These are phyloP conservation scores for Micrasema longulum DNA, from an alignment of 1,140 invertebrate species.

Conservation along the genomic window DNA sequence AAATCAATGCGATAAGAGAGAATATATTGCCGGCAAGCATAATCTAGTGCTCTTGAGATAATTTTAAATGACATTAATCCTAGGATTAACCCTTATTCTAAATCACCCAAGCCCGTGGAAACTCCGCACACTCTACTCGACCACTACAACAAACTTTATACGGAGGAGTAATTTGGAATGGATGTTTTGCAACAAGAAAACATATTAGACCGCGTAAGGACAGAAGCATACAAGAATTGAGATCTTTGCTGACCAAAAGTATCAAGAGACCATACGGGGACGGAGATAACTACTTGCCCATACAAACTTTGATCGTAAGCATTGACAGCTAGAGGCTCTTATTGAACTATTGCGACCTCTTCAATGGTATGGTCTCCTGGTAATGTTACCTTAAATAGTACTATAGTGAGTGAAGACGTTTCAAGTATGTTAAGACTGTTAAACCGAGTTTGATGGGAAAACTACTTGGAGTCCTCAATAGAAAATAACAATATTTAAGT, in stretches of 20 bases:
- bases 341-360: conserved; percentile 22
- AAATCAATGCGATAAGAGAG: conserved; percentile 49
- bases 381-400: no score
- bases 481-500: no score
- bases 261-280: conserved; percentile 8
- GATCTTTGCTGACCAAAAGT: conserved; percentile 34
- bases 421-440: no score
- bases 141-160: conserved; percentile 17
- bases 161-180: conserved; percentile 12
- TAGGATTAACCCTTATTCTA: conserved; percentile 40
- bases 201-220: conserved; percentile 32
- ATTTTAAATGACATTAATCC: conserved; percentile 46
- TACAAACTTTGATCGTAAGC: conserved; percentile 30
- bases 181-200: conserved; percentile 26
- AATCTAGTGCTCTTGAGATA: conserved; percentile 47
- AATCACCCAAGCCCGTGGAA: conserved; percentile 33
- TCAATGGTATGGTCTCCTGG: conserved; percentile 8
- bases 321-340: conserved; percentile 1
- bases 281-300: conserved; percentile 10
- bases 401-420: no score
- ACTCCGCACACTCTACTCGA: conserved; percentile 4
- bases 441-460: no score
- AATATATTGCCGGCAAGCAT: conserved; percentile 42
- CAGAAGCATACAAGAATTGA: conserved; percentile 32
- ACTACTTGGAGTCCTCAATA: no score